Conservation (phyloP, 2,797 vertebrate species). For the Zonotrichia albicollis region DNA sequence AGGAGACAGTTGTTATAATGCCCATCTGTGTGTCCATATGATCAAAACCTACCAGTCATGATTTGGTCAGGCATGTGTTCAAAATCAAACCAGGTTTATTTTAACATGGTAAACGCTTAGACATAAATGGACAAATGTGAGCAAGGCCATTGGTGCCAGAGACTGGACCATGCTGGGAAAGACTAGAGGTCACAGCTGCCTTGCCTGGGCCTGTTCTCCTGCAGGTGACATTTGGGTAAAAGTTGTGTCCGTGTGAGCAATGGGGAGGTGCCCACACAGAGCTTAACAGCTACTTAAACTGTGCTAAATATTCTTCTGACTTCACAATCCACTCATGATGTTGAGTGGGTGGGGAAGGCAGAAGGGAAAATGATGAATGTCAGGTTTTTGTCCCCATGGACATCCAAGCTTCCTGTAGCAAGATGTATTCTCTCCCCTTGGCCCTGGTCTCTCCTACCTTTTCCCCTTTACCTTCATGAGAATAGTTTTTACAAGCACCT, state of each 20-base stretch:
- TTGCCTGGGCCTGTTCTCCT: background rate
- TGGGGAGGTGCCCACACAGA: background rate
- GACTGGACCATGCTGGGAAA: rapidly evolving
- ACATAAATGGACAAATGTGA: background rate
- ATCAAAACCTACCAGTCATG: background rate
- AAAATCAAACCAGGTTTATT: background rate
- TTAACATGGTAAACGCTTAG: background rate
- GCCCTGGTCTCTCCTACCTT: background rate
- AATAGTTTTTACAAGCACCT: background rate
- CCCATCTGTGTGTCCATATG: background rate
- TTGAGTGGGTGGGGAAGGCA: background rate
- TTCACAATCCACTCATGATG: rapidly evolving
- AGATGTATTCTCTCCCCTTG: background rate
- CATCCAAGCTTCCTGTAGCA: background rate
- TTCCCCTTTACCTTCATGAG: background rate
- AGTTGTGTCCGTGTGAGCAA: rapidly evolving
- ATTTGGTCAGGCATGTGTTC: background rate
- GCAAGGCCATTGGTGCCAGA: background rate
- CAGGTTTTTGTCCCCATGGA: background rate
- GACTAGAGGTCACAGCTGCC: background rate
- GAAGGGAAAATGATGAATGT: background rate
- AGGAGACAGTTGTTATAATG: background rate
- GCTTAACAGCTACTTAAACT: background rate
- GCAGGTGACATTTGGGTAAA: background rate
- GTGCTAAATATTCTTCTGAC: background rate